Percentiles rank a stretch among this genome's conserved stretches.
Evolutionary conservation across 2,888 invertebrate species (phyloP).

Genomic region (Nephrotoma flavescens): DNA sequence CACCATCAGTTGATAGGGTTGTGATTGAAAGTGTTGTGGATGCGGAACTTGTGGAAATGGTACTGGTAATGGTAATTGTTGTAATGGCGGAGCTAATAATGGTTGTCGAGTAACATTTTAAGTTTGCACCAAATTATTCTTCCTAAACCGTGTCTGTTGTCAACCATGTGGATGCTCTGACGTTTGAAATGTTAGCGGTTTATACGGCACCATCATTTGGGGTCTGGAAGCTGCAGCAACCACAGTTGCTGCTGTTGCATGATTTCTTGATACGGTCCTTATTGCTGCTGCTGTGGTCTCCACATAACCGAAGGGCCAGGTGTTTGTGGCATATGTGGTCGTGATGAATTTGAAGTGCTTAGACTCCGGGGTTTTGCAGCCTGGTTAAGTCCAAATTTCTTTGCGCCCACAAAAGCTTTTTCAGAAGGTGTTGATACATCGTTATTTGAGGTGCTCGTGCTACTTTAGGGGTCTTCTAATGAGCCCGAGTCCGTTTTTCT

Average conservation of each 20-base stretch:
- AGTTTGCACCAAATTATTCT: conserved; percentile 33
- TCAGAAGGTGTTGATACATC: conserved; percentile 58
- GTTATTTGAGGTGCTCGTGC: conserved; percentile 49
- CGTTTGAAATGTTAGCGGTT: conserved; percentile 26
- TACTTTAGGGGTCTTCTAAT: too few relatives aligned
- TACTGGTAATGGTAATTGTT: conserved; percentile 48
- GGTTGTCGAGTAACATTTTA: conserved; percentile 62
- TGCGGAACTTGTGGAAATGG: conserved; percentile 45
- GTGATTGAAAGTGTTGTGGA: conserved; percentile 36
- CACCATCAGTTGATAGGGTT: conserved; percentile 36
- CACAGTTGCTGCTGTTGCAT: conserved; percentile 28
- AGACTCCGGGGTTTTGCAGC: conserved; percentile 63
- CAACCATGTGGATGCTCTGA: conserved; percentile 25
- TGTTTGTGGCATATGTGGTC: conserved; percentile 76
- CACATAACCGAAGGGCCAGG: conserved; percentile 34
- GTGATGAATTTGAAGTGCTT: conserved; percentile 44
- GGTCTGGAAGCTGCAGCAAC: conserved; percentile 29
- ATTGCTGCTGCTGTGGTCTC: conserved; percentile 12
- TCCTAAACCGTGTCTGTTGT: conserved; percentile 30
- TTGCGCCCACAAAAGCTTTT: conserved; percentile 38
- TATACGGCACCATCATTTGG: conserved; percentile 26
- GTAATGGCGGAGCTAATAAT: conserved; percentile 64
- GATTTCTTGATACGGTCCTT: conserved; percentile 12
- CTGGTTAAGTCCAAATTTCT: conserved; percentile 79
- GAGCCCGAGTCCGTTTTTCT: too few relatives aligned